A percentile compares a stretch with the other conserved stretches of the same genome.
phyloP scores from a whole-genome alignment of 37 sponge, comb jelly and placozoan species.

The Eunapius fragilis region DNA sequence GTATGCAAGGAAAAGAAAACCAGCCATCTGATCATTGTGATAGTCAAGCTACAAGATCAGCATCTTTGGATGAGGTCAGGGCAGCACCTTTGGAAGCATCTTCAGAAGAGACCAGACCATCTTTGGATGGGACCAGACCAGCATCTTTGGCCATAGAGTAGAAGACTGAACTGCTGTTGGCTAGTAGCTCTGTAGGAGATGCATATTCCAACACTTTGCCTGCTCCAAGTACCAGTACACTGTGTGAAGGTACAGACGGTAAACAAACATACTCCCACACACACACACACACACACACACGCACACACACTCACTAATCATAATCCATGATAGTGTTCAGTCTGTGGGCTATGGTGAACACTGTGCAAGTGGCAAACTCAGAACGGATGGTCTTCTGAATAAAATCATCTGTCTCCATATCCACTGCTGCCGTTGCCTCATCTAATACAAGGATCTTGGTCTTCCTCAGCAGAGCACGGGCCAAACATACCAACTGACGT shows the following conservation, averaged over 20 bases:
- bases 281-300: conserved; percentile 9
- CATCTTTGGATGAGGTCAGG: too few relatives aligned
- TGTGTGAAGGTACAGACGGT: too few relatives aligned
- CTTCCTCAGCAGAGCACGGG: conserved; percentile 93
- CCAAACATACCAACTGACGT: conserved; percentile 97
- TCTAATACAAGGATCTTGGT: conserved; percentile 96
- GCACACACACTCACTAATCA: conserved; percentile 70
- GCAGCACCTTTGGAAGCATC: too few relatives aligned
- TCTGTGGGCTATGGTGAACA: conserved; percentile 95
- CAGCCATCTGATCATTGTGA: too few relatives aligned
- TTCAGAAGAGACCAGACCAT: not conserved
- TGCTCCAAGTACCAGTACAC: conserved; percentile 77
- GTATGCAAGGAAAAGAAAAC: too few relatives aligned
- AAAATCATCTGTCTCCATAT: conserved; percentile 96
- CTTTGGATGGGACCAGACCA: conserved; percentile 24
- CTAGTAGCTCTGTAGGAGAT: conserved; percentile 71
- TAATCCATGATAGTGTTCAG: conserved; percentile 98
- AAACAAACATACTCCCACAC: not conserved
- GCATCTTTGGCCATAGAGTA: conserved; percentile 84
- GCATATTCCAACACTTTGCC: conserved; percentile 84
- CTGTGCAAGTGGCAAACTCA: conserved; percentile 92
- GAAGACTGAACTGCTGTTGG: conserved; percentile 57
- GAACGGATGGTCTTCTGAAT: conserved; percentile 95
- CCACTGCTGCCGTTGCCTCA: conserved; percentile 98
- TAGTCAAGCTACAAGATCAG: too few relatives aligned